phyloP scores from a whole-genome alignment of 2,888 invertebrate species.

The Eupithecia dodoneata region DNA sequence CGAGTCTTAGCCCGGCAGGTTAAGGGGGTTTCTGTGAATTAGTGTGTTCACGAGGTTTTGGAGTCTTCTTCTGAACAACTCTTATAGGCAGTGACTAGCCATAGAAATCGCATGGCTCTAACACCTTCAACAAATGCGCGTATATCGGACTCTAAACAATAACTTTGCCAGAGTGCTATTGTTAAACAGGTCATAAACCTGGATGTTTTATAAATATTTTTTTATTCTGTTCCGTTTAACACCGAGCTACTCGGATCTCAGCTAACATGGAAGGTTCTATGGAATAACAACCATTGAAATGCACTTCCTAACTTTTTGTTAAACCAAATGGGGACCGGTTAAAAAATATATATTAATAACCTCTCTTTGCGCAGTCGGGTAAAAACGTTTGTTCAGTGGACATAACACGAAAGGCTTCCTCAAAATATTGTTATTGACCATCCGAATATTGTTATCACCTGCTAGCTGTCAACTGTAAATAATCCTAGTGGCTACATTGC shows the following conservation, averaged over 20 bases:
- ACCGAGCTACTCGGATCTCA: not conserved
- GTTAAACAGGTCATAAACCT: not conserved
- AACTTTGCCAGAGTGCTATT: constrained; percentile 3
- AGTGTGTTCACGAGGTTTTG: not conserved
- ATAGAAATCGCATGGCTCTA: not conserved
- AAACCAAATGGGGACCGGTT: not conserved
- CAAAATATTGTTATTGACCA: not conserved
- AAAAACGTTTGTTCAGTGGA: not conserved
- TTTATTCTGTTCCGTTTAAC: not conserved
- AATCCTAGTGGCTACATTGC: constrained; percentile 16
- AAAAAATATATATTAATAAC: not conserved
- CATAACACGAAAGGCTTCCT: not conserved
- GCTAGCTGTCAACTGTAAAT: constrained; percentile 3
- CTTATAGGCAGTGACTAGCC: not conserved
- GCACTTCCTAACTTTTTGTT: not conserved
- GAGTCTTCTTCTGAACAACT: not conserved
- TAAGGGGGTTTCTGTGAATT: not conserved
- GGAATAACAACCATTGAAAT: not conserved
- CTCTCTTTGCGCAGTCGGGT: not conserved
- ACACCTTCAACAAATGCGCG: not conserved
- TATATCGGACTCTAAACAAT: not conserved
- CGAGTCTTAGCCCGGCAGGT: no score
- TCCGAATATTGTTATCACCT: not conserved
- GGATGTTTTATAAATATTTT: not conserved
- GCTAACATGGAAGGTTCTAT: not conserved